Percentiles rank a stretch among this genome's conserved stretches.
Conservation (phyloP, 1,140 invertebrate species). For the Mamestra configurata region DNA sequence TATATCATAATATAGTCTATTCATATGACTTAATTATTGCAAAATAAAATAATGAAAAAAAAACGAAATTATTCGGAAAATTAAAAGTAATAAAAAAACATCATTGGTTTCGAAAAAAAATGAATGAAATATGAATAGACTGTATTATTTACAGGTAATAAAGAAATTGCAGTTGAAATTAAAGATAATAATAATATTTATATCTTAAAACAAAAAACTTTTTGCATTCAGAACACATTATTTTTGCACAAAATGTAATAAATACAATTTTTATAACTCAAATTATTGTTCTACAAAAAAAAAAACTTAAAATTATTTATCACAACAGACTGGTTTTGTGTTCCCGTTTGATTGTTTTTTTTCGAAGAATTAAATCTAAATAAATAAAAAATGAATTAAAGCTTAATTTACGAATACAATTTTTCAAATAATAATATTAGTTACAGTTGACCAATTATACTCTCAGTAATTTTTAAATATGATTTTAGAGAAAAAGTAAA, state of each 20-base stretch:
- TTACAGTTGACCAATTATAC: slow-evolving; percentile 27
- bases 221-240: slow-evolving; percentile 74
- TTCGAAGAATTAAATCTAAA: slow-evolving; percentile 70
- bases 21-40: slow-evolving; percentile 28
- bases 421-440: slow-evolving; percentile 45
- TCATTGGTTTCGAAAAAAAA: slow-evolving; percentile 27
- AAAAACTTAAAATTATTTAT: slow-evolving; percentile 85
- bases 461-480: slow-evolving; percentile 42
- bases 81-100: slow-evolving; percentile 42
- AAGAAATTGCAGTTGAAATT: slow-evolving; percentile 69
- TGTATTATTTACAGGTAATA: slow-evolving; percentile 61
- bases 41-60: slow-evolving; percentile 43
- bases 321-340: slow-evolving; percentile 84
- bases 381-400: slow-evolving; percentile 64
- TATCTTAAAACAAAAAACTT: slow-evolving; percentile 60
- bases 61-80: slow-evolving; percentile 37
- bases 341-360: slow-evolving; percentile 67
- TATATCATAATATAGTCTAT: slow-evolving; percentile 60
- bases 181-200: slow-evolving; percentile 62
- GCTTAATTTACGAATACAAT: slow-evolving; percentile 59
- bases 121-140: slow-evolving; percentile 60
- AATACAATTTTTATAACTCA: slow-evolving; percentile 66
- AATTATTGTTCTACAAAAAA: slow-evolving; percentile 62
- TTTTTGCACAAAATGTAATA: slow-evolving; percentile 76
- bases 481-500: slow-evolving; percentile 33